Conservation (phyloP, 2,888 invertebrate species). For the Sphinx pinastri region DNA sequence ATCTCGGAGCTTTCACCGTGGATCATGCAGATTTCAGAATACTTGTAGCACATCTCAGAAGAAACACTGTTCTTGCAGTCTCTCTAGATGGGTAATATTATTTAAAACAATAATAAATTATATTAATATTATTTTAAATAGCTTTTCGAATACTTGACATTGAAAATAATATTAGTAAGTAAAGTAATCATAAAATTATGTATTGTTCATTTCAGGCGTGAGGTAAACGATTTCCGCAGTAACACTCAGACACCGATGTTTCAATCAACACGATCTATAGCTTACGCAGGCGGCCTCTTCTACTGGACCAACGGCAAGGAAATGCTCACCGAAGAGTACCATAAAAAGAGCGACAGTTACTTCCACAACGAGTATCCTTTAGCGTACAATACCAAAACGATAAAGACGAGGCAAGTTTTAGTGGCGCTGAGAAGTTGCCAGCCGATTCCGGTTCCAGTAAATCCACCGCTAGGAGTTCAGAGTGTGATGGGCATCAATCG, state of each 20-base stretch:
- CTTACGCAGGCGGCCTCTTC: conserved; percentile 90
- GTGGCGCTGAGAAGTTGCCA: conserved; percentile 88
- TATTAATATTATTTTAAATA: not conserved
- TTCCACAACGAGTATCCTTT: conserved; percentile 90
- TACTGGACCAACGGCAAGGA: conserved; percentile 94
- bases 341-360: conserved; percentile 86
- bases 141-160: conserved; percentile 6
- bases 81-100: conserved; percentile 89
- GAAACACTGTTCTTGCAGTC: conserved; percentile 91
- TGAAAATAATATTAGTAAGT: no score
- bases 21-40: conserved; percentile 92
- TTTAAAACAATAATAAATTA: no score
- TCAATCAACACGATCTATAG: conserved; percentile 89
- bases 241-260: conserved; percentile 91
- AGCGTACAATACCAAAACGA: conserved; percentile 66
- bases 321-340: conserved; percentile 91
- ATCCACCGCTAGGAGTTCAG: conserved; percentile 91
- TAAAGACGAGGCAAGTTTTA: conserved; percentile 70
- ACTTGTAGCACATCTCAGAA: conserved; percentile 88
- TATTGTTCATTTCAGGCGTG: conserved; percentile 77
- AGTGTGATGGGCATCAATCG: conserved; percentile 90
- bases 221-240: conserved; percentile 87
- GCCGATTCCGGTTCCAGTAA: conserved; percentile 91
- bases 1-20: conserved; percentile 92
- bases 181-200: no score